Evolutionary conservation across 2,113 vertebrate species (phyloP).

Genomic region (Sarotherodon lohbergeri): DNA sequence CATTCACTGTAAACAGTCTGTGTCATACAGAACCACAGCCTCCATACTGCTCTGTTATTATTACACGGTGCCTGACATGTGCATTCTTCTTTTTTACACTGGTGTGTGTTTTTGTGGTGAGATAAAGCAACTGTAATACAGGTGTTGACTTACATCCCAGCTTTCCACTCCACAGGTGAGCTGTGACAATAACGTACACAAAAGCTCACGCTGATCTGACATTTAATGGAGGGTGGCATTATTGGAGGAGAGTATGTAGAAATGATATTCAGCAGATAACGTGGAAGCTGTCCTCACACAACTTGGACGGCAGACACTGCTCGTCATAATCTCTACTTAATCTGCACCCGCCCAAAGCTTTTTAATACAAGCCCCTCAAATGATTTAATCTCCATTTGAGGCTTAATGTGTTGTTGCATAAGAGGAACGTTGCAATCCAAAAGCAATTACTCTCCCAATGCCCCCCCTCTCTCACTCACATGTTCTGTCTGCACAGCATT

Average conservation of each 20-base stretch:
- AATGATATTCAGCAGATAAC: neutral
- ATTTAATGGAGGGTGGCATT: neutral
- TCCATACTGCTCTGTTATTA: neutral
- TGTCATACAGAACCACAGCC: neutral
- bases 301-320: slow-evolving; percentile 17
- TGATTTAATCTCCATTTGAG: slow-evolving; percentile 45
- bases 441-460: neutral
- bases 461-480: neutral
- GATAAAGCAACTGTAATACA: neutral
- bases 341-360: slow-evolving; percentile 33
- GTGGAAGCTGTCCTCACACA: neutral
- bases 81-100: neutral
- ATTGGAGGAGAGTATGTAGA: neutral
- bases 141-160: neutral
- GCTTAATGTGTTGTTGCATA: slow-evolving; percentile 47
- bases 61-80: neutral
- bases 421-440: slow-evolving; percentile 8
- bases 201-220: neutral
- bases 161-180: neutral
- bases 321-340: slow-evolving; percentile 46
- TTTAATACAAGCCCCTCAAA: slow-evolving; percentile 33
- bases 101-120: neutral
- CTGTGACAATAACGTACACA: neutral
- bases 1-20: neutral
- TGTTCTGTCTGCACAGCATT: neutral